Evolutionary conservation across 2,888 invertebrate genomes (phyloP), one percentile per base, ranked within the genome.

Genomic region (Drosophila affinis): DNA sequence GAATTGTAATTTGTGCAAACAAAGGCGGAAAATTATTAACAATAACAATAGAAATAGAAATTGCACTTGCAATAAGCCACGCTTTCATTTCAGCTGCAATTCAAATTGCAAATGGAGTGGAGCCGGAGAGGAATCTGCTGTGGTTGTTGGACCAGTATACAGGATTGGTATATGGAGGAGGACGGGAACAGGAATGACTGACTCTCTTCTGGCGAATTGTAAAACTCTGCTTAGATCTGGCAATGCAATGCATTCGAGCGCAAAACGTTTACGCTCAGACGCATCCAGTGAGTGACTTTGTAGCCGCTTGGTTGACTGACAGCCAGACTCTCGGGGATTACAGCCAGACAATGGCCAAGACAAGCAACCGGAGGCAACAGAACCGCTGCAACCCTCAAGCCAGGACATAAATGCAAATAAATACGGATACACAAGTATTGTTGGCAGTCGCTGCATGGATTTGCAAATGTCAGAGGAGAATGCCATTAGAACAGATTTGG

Each of bases 321-420:
- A 55, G 62, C 39, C 62, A 24, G 39, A 39, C n/a, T n/a, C 39
- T 45, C 44, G 56, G 56, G 72, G 62, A 74, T 74, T 78, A 64
- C 48, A 74, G 76, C 39, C 67, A 84, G 80, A 78, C 83, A 85
- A 81, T 82, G 64, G 55, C 48, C 73, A 72, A 59, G 69, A 74
- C 7, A 29, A 29, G 29, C 29, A 9, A 7, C 9, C 29, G 56
- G 57, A 55, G 53, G 65, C 52, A 10, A 9, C 29, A 29, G 29
- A 9, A 29, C 29, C 29, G 9, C 29, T 29, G 29, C 29, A 29
- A 29, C 29, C 65, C 72, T 74, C 72, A 72, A 72, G 68, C 58
- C 68, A 58, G 59, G 52, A 53, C 76, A 87, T 84, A 81, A 81
- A 83, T 75, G 76, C 87, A 83, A 81, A 84, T 73, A 87, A 84